These are phyloP conservation scores for Tipula lateralis DNA, from an alignment of 2,888 invertebrate genomes.

Conservation along the genomic window DNA sequence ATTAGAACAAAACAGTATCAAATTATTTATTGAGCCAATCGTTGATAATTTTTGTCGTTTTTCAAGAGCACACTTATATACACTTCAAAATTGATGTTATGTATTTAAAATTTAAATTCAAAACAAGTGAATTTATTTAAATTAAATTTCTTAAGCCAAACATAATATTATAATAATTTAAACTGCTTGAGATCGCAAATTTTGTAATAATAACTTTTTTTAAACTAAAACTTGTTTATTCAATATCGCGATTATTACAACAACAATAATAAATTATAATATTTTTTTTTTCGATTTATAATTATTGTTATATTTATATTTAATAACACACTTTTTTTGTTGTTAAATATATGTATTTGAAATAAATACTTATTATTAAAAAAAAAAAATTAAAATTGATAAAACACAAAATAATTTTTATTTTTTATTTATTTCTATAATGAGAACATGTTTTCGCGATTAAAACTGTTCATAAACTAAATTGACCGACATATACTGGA, in stretches of 20 bases:
- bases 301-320: background rate
- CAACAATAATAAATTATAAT: background rate
- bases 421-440: background rate
- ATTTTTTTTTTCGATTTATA: background rate
- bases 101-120: too few species aligned
- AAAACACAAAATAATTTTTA: background rate
- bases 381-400: background rate
- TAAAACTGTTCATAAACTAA: slow-evolving; percentile 19
- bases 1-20: background rate
- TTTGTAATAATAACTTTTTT: background rate
- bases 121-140: too few species aligned
- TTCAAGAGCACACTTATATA: too few species aligned
- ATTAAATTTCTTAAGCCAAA: too few species aligned
- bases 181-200: background rate
- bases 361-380: background rate
- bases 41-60: background rate
- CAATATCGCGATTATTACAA: background rate
- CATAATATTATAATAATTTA: too few species aligned
- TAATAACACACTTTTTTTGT: background rate
- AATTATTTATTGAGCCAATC: background rate
- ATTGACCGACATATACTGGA: slow-evolving; percentile 13
- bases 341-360: background rate
- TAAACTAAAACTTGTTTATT: background rate
- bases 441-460: slow-evolving; percentile 25
- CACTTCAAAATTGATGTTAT: background rate